Evolutionary conservation across 2,888 invertebrate species (phyloP).

Genomic region (Cyaniris semiargus): DNA sequence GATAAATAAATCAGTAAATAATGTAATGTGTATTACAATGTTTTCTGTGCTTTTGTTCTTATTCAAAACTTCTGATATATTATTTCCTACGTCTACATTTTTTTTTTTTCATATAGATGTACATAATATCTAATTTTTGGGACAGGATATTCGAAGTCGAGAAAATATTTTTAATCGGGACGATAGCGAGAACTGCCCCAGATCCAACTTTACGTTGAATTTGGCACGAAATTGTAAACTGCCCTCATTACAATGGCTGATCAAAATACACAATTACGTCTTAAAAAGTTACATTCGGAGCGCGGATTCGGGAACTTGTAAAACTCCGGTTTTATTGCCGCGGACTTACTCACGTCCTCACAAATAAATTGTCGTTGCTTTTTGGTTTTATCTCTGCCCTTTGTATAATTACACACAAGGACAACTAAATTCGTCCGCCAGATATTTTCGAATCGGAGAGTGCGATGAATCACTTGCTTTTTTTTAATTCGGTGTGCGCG

Average conservation of each 20-base stretch:
- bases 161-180: slow-evolving; percentile 72
- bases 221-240: slow-evolving; percentile 80
- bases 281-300: slow-evolving; percentile 35
- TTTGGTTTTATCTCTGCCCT: slow-evolving; percentile 63
- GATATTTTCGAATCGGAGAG: slow-evolving; percentile 75
- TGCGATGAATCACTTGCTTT: slow-evolving; percentile 70
- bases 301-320: background rate
- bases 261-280: slow-evolving; percentile 52
- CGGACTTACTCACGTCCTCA: slow-evolving; percentile 13
- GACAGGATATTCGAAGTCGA: too few species aligned
- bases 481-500: slow-evolving; percentile 58
- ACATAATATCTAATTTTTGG: too few species aligned
- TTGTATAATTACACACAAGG: slow-evolving; percentile 70
- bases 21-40: too few species aligned
- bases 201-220: slow-evolving; percentile 70
- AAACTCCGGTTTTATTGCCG: background rate
- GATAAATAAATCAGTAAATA: background rate
- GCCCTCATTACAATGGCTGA: slow-evolving; percentile 72
- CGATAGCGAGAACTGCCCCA: slow-evolving; percentile 68
- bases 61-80: background rate
- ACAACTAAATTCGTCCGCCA: slow-evolving; percentile 68
- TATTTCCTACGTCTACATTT: too few species aligned
- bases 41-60: background rate
- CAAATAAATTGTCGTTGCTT: background rate
- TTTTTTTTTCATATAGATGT: too few species aligned